Evolutionary conservation across 2,113 vertebrate genomes (phyloP), one percentile per base, ranked within the genome.

Genomic region (Melozone crissalis): DNA sequence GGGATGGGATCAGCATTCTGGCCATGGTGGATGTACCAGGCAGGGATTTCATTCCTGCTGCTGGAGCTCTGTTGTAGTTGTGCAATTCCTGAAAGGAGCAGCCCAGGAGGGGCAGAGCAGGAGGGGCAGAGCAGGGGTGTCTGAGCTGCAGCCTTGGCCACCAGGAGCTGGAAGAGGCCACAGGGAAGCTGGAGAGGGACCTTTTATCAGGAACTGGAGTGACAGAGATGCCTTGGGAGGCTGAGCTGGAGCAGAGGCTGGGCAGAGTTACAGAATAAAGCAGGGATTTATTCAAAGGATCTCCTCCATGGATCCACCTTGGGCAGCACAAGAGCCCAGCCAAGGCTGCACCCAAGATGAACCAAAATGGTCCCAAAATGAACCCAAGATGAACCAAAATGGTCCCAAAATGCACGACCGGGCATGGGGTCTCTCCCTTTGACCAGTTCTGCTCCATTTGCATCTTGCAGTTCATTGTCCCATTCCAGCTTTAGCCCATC

Each of bases 1-100:
- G 20, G 8, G 39, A 6, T 13, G 46, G 35, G 12, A 15, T 61
- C 61, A 49, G 15, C 31, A 26, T 37, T 26, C 35, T 79, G 76
- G 15, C 43, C 18, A 0, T 3, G 30, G 23, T 27, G 35, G 33
- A 5, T 7, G 15, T 13, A 3, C 5, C 43, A 78, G 58, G 17
- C 47, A 28, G 2, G 35, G 51, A 37, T 28, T 68, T 16, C 21
- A 33, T 10, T 52, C 31, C 24, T 65, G 33, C 27, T n/a, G 44
- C 47, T 46, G 8, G 1, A 30, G 28, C 13, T 41, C 22, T 30
- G 3, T 2, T 10, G 86, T 2, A 20, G 37, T 0, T 33, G n/a
- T 13, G 43, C 58, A 55, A 15, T 5, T 22, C 43, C 41, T 37
- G 44, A 33, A 30, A 27, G 7, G 15, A 82, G 43, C 13, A 54